These are phyloP conservation scores for Drosophila parthenogenetica DNA, from an alignment of 2,888 invertebrate species.

Conservation along the genomic window DNA sequence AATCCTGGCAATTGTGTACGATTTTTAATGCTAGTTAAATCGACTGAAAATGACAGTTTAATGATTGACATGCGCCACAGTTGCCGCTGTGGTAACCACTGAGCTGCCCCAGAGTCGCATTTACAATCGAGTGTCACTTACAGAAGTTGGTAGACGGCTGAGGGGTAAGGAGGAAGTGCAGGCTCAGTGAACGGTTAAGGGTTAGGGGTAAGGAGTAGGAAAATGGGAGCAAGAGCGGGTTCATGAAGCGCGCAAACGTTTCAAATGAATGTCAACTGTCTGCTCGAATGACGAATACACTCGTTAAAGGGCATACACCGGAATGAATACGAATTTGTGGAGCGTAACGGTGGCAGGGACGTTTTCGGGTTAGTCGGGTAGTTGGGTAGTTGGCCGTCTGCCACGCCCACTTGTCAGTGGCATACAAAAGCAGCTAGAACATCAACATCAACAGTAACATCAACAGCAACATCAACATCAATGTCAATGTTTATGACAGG, in stretches of 20 bases:
- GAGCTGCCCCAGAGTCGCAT: slow-evolving; percentile 38
- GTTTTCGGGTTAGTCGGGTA: slow-evolving; percentile 60
- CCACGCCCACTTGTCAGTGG: slow-evolving; percentile 75
- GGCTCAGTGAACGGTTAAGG: slow-evolving; percentile 6
- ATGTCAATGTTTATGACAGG: slow-evolving; percentile 81
- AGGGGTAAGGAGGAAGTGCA: not conserved
- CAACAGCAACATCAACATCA: slow-evolving; percentile 69
- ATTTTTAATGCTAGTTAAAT: slow-evolving; percentile 82
- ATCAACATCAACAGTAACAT: slow-evolving; percentile 32
- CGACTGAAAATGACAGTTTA: slow-evolving; percentile 83
- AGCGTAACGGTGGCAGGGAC: slow-evolving; percentile 63
- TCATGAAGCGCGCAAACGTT: slow-evolving; percentile 66
- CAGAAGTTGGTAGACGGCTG: slow-evolving; percentile 7
- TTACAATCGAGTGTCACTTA: slow-evolving; percentile 18
- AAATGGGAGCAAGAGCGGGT: slow-evolving; percentile 30
- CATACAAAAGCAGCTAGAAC: slow-evolving; percentile 39
- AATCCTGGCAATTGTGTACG: slow-evolving; percentile 79
- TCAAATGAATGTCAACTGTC: slow-evolving; percentile 80
- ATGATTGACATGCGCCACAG: slow-evolving; percentile 78
- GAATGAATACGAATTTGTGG: slow-evolving; percentile 71
- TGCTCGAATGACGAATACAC: slow-evolving; percentile 77
- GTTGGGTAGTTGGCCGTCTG: slow-evolving; percentile 25
- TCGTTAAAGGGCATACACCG: slow-evolving; percentile 78
- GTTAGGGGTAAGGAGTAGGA: slow-evolving; percentile 6
- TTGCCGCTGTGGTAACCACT: slow-evolving; percentile 59